Base-by-base conservation (phyloP, 2,113 vertebrate genomes). In the Furnarius figulus region DNA sequence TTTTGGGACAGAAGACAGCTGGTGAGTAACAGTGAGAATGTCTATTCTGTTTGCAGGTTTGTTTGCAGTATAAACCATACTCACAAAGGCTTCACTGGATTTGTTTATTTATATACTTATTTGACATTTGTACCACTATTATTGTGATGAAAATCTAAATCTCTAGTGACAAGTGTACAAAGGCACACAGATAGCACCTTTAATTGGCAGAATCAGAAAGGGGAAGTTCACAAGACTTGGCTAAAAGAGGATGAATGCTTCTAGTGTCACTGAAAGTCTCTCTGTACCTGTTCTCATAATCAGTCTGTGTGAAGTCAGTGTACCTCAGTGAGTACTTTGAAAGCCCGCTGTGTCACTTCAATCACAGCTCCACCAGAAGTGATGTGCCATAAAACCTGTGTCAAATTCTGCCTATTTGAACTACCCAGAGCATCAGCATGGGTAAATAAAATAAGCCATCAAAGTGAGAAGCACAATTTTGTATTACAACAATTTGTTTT, bases 281-380 rank as follows among this genome's bases (percentile, higher is more conserved):
- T 30, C n/a, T 3, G 0, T 94, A 83, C 91, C 89, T 85, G 50
- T 28, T 42, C 82, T 80, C 24, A 8, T 47, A 49, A 71, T 59
- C 62, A 88, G 18, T 24, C 53, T 79, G 37, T 83, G 58, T 76
- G 82, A 84, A 89, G 84, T 49, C 82, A 70, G 27, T 50, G 28
- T 40, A 42, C 72, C 83, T 79, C 78, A 25, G 10, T 37, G 58
- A 62, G 42, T 7, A 27, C 67, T 91, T 79, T 39, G 77, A 86
- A 82, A 89, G 89, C 73, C 55, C 21, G 11, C 71, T 62, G 67
- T 71, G 91, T 85, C 85, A 40, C 93, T 96, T 96, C 94, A 91
- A 73, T 97, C 92, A 77, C 74, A 73, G 67, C 59, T 91, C 68
- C 0, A 2, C 79, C 88, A 96, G 76, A 76, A 92, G 30, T 71